Evolutionary conservation across 2,888 invertebrate genomes (phyloP).

Genomic region (Synanthedon tipuliformis): DNA sequence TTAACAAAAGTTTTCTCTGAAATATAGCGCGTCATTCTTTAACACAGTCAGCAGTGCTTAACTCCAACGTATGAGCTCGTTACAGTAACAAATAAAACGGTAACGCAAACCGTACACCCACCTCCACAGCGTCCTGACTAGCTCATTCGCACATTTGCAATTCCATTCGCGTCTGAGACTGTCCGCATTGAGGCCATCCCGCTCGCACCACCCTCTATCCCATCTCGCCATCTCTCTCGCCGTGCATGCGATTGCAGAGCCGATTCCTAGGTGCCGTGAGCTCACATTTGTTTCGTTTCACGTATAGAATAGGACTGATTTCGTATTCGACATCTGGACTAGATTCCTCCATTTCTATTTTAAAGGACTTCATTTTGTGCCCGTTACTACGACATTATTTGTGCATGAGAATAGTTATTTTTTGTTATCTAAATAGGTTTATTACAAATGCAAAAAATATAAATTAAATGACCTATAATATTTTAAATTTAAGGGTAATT

Average conservation of each 20-base stretch:
- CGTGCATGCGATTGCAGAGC: conserved; percentile 52
- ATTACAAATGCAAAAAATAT: too few relatives aligned
- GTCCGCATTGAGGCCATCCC: conserved; percentile 42
- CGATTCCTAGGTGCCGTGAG: conserved; percentile 36
- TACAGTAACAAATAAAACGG: conserved; percentile 15
- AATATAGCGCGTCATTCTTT: neutral
- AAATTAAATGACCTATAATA: too few relatives aligned
- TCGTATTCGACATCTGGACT: conserved; percentile 32
- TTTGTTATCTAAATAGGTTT: too few relatives aligned
- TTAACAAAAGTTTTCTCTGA: neutral
- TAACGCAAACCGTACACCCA: conserved; percentile 21
- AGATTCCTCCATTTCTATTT: conserved; percentile 6
- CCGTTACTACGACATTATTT: neutral
- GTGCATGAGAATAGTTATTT: neutral
- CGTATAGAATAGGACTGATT: conserved; percentile 36
- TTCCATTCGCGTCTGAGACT: conserved; percentile 49
- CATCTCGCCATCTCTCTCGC: conserved; percentile 4
- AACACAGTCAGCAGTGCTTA: neutral
- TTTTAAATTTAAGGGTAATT: too few relatives aligned
- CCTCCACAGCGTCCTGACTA: conserved; percentile 11
- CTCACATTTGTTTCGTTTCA: conserved; percentile 47
- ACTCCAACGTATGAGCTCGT: neutral
- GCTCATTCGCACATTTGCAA: conserved; percentile 41
- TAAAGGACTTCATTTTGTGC: neutral
- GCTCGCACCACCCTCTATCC: conserved; percentile 8